Percentiles rank a stretch among this genome's conserved stretches.
Conservation (phyloP, 1,140 invertebrate species). For the Neodiprion fabricii region DNA sequence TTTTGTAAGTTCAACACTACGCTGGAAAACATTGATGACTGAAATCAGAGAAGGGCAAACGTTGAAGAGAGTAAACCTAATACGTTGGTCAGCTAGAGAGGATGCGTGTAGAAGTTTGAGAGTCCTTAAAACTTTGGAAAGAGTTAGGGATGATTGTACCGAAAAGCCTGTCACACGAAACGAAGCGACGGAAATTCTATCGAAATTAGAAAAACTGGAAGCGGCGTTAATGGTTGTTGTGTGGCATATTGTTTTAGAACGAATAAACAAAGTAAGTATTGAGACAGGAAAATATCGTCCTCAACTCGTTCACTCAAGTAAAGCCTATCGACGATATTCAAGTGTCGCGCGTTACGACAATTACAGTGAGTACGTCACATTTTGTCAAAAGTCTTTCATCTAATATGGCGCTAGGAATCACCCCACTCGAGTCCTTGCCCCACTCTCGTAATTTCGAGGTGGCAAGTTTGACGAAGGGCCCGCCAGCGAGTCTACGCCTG, state of each 20-base stretch:
- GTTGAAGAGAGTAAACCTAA: slow-evolving; percentile 33
- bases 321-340: too few relatives aligned
- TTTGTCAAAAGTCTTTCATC: too few relatives aligned
- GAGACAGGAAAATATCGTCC: too few relatives aligned
- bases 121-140: slow-evolving; percentile 32
- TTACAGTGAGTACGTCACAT: too few relatives aligned
- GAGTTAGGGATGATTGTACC: slow-evolving; percentile 32
- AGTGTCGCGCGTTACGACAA: too few relatives aligned
- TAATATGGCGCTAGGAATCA: too few relatives aligned
- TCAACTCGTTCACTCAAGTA: too few relatives aligned
- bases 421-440: too few relatives aligned
- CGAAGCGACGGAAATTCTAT: slow-evolving; percentile 28
- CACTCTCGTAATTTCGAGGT: too few relatives aligned
- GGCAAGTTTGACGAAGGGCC: too few relatives aligned
- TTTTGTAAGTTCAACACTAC: slow-evolving; percentile 21
- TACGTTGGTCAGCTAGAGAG: slow-evolving; percentile 36
- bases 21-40: slow-evolving; percentile 33
- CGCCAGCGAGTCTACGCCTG: too few relatives aligned
- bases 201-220: slow-evolving; percentile 35
- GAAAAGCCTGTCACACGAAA: slow-evolving; percentile 35
- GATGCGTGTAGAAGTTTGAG: slow-evolving; percentile 37
- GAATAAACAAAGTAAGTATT: slow-evolving; percentile 32
- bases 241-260: slow-evolving; percentile 27
- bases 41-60: slow-evolving; percentile 34
- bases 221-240: slow-evolving; percentile 28